Conservation (phyloP, 2,888 invertebrate species). For the Anagyrus pseudococci region DNA sequence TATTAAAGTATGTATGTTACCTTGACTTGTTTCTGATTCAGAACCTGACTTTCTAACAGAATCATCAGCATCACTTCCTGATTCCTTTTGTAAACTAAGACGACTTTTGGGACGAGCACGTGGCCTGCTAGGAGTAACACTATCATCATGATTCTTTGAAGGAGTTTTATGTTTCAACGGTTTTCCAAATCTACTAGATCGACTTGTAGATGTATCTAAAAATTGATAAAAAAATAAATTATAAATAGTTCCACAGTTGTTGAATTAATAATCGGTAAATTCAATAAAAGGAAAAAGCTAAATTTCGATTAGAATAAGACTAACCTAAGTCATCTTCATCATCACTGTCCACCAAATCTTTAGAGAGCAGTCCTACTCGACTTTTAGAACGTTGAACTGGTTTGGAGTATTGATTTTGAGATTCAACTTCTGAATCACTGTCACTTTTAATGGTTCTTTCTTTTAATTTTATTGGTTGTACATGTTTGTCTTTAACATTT, state of each 20-base stretch:
- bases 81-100: constrained; percentile 7
- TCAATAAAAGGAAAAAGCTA: no score
- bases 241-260: no score
- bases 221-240: not conserved
- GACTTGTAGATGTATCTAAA: no score
- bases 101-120: constrained; percentile 13
- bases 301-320: no score
- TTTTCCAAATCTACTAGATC: constrained; percentile 9
- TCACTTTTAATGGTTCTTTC: no score
- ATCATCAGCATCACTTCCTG: constrained; percentile 18
- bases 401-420: no score
- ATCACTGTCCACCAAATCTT: constrained; percentile 8
- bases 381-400: no score
- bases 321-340: no score
- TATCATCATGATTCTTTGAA: constrained; percentile 13
- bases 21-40: constrained; percentile 4
- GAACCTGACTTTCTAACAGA: constrained; percentile 13
- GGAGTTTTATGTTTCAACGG: constrained; percentile 1
- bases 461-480: no score
- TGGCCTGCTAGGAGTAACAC: not conserved
- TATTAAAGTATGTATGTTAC: constrained; percentile 7
- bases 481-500: no score
- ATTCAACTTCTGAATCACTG: no score
- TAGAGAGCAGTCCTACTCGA: not conserved
- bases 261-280: no score